Percentiles rank a stretch among this genome's conserved stretches.
These are phyloP conservation scores for Oenanthe melanoleuca DNA, from an alignment of 2,113 vertebrate genomes.

Conservation along the genomic window DNA sequence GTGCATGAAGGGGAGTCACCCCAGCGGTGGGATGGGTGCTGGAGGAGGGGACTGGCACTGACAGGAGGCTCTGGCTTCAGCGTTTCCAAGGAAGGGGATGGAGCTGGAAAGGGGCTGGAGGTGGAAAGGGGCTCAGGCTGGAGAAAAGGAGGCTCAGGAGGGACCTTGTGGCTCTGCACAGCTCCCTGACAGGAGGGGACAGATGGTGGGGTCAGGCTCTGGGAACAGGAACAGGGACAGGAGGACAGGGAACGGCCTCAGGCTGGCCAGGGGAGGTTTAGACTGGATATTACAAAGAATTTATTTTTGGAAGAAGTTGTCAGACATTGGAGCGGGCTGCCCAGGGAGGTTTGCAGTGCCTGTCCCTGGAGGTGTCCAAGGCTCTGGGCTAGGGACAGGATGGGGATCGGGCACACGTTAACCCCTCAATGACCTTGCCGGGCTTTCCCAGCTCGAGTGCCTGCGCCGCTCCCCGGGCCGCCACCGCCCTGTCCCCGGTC, in stretches of 20 bases:
- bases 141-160: neutral
- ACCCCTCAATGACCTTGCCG: rapidly evolving
- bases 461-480: neutral
- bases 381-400: neutral
- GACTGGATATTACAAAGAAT: rapidly evolving
- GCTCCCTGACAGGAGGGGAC: neutral
- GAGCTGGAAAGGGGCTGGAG: neutral
- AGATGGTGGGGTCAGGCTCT: neutral
- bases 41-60: neutral
- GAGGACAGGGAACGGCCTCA: neutral
- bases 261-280: rapidly evolving
- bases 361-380: neutral
- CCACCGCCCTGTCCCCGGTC: neutral
- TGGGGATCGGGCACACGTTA: neutral
- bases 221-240: neutral
- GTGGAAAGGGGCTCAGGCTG: neutral
- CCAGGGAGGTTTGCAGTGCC: neutral
- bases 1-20: too few species aligned
- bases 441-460: rapidly evolving
- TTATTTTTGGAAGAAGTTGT: rapidly evolving
- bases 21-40: neutral
- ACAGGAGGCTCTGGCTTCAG: neutral
- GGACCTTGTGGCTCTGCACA: neutral
- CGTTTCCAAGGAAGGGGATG: rapidly evolving
- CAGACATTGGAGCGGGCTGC: rapidly evolving